A percentile compares a stretch with the other conserved stretches of the same genome.
Conservation (phyloP, 2,113 vertebrate species). For the Menidia beryllina region DNA sequence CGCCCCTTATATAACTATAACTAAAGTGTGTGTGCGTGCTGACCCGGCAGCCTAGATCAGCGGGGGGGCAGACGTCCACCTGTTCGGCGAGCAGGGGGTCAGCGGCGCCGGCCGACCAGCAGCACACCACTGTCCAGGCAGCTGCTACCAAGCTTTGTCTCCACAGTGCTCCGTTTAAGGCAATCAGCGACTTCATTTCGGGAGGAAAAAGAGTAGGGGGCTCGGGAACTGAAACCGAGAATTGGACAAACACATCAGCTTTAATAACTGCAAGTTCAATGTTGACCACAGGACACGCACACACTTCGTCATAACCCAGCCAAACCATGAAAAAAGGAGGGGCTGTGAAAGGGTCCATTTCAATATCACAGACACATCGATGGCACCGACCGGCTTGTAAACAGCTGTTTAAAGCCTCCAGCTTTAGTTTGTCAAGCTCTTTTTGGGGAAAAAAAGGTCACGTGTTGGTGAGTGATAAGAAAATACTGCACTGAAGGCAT, state of each 20-base stretch:
- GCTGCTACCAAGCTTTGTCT: slow-evolving; percentile 47
- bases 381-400: no score
- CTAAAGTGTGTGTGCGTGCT: slow-evolving; percentile 60
- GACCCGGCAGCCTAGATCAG: slow-evolving; percentile 63
- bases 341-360: no score
- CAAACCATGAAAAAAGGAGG: no score
- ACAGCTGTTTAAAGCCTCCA: no score
- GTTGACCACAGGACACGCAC: neutral
- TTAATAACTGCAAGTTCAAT: neutral
- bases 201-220: slow-evolving; percentile 24
- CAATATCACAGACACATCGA: no score
- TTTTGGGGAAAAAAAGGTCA: no score
- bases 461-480: no score
- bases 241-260: slow-evolving; percentile 8
- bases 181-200: slow-evolving; percentile 65
- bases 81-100: slow-evolving; percentile 54
- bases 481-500: no score
- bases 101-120: slow-evolving; percentile 48
- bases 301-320: no score
- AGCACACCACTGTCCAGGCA: slow-evolving; percentile 46
- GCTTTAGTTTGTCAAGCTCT: no score
- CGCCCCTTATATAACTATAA: slow-evolving; percentile 78
- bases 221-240: slow-evolving; percentile 23
- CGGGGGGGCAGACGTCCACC: slow-evolving; percentile 59
- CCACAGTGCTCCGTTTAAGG: slow-evolving; percentile 25